phyloP scores from a whole-genome alignment of 2,797 vertebrate species.

The Scolopax rusticola region DNA sequence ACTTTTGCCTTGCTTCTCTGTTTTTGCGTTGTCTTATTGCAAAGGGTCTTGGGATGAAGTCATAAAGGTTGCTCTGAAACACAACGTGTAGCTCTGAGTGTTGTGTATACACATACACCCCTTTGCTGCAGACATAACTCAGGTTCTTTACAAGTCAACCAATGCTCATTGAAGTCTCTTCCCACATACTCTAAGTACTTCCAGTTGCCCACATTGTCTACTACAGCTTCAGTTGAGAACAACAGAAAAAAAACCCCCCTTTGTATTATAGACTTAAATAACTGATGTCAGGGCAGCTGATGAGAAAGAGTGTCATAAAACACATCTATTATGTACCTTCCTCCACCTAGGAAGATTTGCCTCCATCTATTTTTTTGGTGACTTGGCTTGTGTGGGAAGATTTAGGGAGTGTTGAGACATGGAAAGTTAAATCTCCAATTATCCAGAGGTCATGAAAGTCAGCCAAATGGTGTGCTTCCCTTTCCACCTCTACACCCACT shows the following conservation, averaged over 20 bases:
- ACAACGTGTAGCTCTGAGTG: background rate
- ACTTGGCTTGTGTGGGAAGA: slow-evolving; percentile 43
- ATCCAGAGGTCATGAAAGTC: slow-evolving; percentile 63
- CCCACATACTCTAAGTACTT: background rate
- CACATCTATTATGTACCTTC: background rate
- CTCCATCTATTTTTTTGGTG: slow-evolving; percentile 14
- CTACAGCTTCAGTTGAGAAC: background rate
- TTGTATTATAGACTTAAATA: background rate
- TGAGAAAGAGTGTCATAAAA: background rate
- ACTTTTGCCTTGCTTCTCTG: background rate
- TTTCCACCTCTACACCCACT: slow-evolving; percentile 62
- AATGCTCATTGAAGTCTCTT: background rate
- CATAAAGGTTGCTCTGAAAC: background rate
- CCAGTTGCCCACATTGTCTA: background rate
- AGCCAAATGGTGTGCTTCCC: slow-evolving; percentile 53
- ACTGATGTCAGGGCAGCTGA: background rate
- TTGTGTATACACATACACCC: background rate
- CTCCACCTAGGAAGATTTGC: slow-evolving; percentile 22
- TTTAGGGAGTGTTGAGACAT: slow-evolving; percentile 61
- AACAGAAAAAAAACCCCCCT: background rate
- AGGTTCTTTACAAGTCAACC: slow-evolving; percentile 21
- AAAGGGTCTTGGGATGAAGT: background rate
- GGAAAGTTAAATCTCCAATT: slow-evolving; percentile 65
- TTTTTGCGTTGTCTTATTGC: background rate
- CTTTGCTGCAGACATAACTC: slow-evolving; percentile 25